Conservation (phyloP, 64 coral and sea anemone species). For the Stichodactyla mertensii region DNA sequence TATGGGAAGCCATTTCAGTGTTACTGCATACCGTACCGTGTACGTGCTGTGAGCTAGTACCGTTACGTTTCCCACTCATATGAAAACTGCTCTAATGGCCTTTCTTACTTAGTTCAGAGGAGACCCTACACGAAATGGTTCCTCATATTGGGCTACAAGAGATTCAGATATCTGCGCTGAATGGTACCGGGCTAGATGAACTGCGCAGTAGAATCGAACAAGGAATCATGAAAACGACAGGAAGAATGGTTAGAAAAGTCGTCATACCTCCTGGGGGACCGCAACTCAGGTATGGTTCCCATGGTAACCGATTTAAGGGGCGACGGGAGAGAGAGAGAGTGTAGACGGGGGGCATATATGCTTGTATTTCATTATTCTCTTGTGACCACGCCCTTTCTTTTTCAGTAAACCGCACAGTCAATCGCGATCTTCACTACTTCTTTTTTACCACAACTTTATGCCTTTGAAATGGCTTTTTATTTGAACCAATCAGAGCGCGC, state of each 20-base stretch:
- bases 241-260: conserved; percentile 63
- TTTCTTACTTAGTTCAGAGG: not conserved
- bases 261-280: conserved; percentile 88
- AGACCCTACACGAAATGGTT: not conserved
- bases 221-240: conserved; percentile 70
- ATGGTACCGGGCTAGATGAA: conserved; percentile 68
- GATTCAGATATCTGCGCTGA: conserved; percentile 47
- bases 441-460: not conserved
- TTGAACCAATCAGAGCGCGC: too few relatives aligned
- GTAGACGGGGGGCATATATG: too few relatives aligned
- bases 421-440: not conserved
- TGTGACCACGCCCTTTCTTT: not conserved
- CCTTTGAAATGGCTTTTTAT: too few relatives aligned
- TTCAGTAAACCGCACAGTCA: not conserved
- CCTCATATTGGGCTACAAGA: not conserved
- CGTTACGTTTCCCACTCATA: too few relatives aligned
- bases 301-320: not conserved
- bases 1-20: too few relatives aligned
- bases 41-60: too few relatives aligned
- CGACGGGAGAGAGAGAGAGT: too few relatives aligned
- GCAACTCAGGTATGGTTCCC: conserved; percentile 64
- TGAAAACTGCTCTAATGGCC: not conserved
- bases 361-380: too few relatives aligned
- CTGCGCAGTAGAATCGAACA: conserved; percentile 64
- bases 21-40: too few relatives aligned